These are phyloP conservation scores for Dasypogon diadema DNA, from an alignment of 2,888 invertebrate genomes.

Conservation along the genomic window DNA sequence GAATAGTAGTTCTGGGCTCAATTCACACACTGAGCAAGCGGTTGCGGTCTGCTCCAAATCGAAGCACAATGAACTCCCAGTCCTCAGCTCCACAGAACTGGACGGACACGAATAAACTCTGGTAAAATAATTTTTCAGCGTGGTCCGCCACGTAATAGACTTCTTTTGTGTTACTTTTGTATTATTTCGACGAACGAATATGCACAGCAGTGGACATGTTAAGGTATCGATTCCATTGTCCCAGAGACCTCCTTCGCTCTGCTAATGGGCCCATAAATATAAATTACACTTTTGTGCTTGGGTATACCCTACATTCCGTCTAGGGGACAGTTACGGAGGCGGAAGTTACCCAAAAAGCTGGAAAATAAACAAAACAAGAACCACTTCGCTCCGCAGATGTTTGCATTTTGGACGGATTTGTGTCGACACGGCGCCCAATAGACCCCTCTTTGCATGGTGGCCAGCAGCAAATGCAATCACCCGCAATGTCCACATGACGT, in stretches of 20 bases:
- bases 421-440: too few relatives aligned
- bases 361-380: neutral
- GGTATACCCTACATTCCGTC: neutral
- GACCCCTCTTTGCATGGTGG: neutral
- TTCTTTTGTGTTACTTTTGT: neutral
- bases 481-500: neutral
- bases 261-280: conserved; percentile 5
- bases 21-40: neutral
- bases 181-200: neutral
- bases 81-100: too few relatives aligned
- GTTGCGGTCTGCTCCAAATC: neutral
- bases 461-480: neutral
- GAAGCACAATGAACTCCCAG: neutral
- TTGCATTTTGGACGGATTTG: neutral
- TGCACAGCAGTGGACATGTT: neutral
- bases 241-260: neutral
- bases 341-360: neutral
- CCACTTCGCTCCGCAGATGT: neutral
- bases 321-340: neutral
- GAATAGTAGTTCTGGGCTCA: neutral
- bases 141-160: neutral
- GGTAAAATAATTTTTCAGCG: neutral
- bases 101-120: too few relatives aligned
- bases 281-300: neutral
- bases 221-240: neutral